A percentile compares a stretch with the other conserved stretches of the same genome.
Evolutionary conservation across 2,113 vertebrate species (phyloP).

Genomic region (Piprites chloris): DNA sequence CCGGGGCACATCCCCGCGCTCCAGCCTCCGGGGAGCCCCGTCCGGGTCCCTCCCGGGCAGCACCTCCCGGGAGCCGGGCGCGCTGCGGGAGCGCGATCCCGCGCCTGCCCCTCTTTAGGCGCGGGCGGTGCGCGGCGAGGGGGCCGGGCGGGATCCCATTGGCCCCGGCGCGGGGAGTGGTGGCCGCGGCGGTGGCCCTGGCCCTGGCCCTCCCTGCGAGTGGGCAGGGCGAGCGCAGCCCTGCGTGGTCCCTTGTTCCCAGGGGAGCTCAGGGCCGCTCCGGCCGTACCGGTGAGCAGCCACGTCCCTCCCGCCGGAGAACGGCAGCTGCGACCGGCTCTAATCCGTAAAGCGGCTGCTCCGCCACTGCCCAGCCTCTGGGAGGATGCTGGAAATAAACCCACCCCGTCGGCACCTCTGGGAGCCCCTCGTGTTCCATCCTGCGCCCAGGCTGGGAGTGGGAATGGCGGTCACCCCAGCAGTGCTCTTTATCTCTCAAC

Average conservation of each 20-base stretch:
- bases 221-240: constrained; percentile 6
- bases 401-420: not conserved
- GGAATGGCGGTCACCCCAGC: not conserved
- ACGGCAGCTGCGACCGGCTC: not conserved
- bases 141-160: constrained; percentile 41
- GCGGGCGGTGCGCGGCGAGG: constrained; percentile 3
- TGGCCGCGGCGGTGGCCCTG: not conserved
- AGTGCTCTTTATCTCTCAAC: not conserved
- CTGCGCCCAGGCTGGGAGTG: not conserved
- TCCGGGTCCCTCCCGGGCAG: not conserved
- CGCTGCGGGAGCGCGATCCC: not conserved
- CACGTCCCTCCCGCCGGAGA: not conserved
- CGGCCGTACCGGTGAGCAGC: not conserved
- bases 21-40: not conserved
- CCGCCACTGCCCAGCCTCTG: not conserved
- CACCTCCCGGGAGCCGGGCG: not conserved
- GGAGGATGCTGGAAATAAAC: not conserved
- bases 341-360: not conserved
- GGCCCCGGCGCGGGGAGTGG: constrained; percentile 36
- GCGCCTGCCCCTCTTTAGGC: constrained; percentile 49
- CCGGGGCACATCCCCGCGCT: not conserved
- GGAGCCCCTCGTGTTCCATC: not conserved
- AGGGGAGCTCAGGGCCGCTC: not conserved
- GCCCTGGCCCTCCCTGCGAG: not conserved
- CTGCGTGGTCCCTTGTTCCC: not conserved